Evolutionary conservation across 2,797 vertebrate species (phyloP), one percentile per base, ranked within the genome.

Genomic region (Apodemus agrarius): DNA sequence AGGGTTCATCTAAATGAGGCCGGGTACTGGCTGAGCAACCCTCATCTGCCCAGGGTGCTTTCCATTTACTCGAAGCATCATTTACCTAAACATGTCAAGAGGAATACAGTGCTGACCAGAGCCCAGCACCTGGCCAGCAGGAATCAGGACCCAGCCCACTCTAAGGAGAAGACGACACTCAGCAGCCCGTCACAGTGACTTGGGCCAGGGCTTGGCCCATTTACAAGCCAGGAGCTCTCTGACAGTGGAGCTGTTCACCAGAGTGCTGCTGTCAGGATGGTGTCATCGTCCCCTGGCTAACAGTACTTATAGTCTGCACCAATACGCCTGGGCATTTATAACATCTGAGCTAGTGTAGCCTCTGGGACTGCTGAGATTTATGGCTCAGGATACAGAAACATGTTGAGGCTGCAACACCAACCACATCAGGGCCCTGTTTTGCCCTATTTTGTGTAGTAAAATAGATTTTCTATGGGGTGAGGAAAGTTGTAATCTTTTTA

Each of bases 391-490:
- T 65, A 29, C 3, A 85, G 57, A 75, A 74, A 74, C 67, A 19
- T 74, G 2, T 82, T 94, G 37, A 79, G 49, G 37, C 67, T 86
- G 21, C 88, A 93, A 79, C 37, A 67, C 37, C 37, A 74, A 61
- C 37, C 37, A 74, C 29, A 81, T 49, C n/a, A 49, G 46, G 46
- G 37, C 22, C 3, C 67, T 80, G 16, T 6, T 91, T 17, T 89
- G 14, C 75, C 89, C n/a, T 21, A 89, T 80, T 93, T 34, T 88
- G 14, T 67, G 19, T 76, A 54, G 65, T 63, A 93, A 97, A 90
- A 95, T 40, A 78, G 46, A 95, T 92, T 85, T 96, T 82, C 74
- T 97, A 84, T 52, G 84, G 52, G 34, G 57, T 75, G 43, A 88
- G 21, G 76, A 26, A 72, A 93, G 10, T 26, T 82, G 29, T 52